Percentiles rank a stretch among this genome's conserved stretches.
Conservation (phyloP, 2,797 vertebrate species). For the Tragelaphus eurycerus region DNA sequence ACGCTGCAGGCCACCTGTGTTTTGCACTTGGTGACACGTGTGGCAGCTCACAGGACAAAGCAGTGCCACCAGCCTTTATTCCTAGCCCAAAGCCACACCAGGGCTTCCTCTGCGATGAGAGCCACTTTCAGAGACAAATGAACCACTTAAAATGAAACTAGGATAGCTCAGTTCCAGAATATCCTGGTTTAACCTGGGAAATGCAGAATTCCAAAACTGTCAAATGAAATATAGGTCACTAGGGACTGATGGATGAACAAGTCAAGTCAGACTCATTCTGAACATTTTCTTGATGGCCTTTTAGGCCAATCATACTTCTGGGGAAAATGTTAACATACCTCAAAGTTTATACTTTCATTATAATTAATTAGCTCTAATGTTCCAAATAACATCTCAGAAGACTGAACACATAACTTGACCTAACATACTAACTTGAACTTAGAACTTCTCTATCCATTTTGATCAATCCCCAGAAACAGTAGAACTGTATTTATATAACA, state of each 20-base stretch:
- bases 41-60: background rate
- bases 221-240: background rate
- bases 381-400: constrained; percentile 38
- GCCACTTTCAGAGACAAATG: background rate
- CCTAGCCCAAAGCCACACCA: background rate
- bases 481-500: constrained; percentile 8
- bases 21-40: background rate
- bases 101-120: background rate
- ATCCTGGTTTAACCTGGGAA: constrained; percentile 22
- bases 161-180: constrained; percentile 10
- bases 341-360: constrained; percentile 40
- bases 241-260: background rate
- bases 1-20: background rate
- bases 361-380: constrained; percentile 54
- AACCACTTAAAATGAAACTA: background rate
- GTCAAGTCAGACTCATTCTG: background rate
- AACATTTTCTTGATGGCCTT: background rate
- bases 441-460: constrained; percentile 11
- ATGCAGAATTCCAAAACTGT: background rate
- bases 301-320: background rate
- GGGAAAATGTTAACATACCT: constrained; percentile 29
- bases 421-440: constrained; percentile 39
- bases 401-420: constrained; percentile 1
- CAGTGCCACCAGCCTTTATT: background rate
- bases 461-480: background rate